Evolutionary conservation across 2,888 invertebrate genomes (phyloP), one percentile per base, ranked within the genome.

Genomic region (Taenaris catops): DNA sequence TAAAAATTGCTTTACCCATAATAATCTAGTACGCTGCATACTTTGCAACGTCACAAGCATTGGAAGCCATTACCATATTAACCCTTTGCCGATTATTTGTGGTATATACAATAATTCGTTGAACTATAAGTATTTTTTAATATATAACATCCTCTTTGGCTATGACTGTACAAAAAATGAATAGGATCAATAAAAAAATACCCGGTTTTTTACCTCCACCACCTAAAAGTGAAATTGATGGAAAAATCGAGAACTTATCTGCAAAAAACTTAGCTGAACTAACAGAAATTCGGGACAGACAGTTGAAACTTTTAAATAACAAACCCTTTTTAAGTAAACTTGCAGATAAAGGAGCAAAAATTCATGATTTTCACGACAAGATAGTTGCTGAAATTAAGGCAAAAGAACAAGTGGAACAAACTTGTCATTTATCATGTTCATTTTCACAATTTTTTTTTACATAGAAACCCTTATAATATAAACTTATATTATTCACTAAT

Each of bases 341-440:
- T 34, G 69, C 88, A 0, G 91, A 91, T 49, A 90, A 88, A 58
- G 91, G 91, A 10, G 76, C 70, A 9, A 91, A 89, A 66, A 88
- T 91, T 38, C 64, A 67, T 43, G 51, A 53, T 4, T 87, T 89
- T 26, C 61, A 76, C 39, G 64, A 81, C 10, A 89, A 81, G 62
- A 65, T 91, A 44, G 36, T 70, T 5, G 54, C 51, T 10, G 87
- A 89, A 61, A 48, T 91, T n/a, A 63, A 79, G 18, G 58, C 59
- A 12, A 87, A 84, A 45, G 64, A 88, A 46, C 78, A 88, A 38
- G 70, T 89, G 19, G 88, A 90, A 11, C 60, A 81, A 38, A 67
- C 89, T 6, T 88, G 88, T 42, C 55, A 63, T 38, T 63, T 90
- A 46, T n/a, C n/a, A n/a, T n/a, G n/a, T n/a, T n/a, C n/a, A n/a